Evolutionary conservation across 2,888 invertebrate genomes (phyloP).

Genomic region (Hirtodrosophila trivittata): DNA sequence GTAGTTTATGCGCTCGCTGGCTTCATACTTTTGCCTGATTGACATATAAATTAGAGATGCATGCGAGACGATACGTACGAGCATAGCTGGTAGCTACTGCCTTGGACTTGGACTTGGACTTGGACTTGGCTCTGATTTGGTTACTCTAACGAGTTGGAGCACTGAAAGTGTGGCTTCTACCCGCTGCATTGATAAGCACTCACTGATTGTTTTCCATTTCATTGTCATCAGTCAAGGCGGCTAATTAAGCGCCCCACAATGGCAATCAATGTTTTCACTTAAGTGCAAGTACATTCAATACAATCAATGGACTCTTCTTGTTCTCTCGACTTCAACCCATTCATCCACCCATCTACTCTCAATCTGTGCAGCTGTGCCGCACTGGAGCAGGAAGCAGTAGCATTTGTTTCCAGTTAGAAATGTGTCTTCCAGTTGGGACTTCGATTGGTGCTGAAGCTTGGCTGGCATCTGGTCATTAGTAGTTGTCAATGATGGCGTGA

Average conservation of each 20-base stretch:
- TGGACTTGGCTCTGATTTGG: slow-evolving; percentile 4
- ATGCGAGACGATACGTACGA: slow-evolving; percentile 71
- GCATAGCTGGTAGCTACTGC: slow-evolving; percentile 32
- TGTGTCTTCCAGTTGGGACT: slow-evolving; percentile 21
- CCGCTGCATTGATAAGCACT: slow-evolving; percentile 49
- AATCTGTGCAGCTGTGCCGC: slow-evolving; percentile 48
- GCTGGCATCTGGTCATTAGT: slow-evolving; percentile 68
- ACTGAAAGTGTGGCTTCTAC: slow-evolving; percentile 60
- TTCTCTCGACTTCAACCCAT: not conserved
- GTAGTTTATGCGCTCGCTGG: slow-evolving; percentile 70
- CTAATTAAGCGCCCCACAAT: slow-evolving; percentile 48
- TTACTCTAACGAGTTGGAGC: slow-evolving; percentile 69
- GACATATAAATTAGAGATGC: slow-evolving; percentile 77
- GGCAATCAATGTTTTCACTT: slow-evolving; percentile 71
- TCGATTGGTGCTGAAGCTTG: slow-evolving; percentile 23
- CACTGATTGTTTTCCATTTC: slow-evolving; percentile 70
- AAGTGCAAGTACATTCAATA: slow-evolving; percentile 74
- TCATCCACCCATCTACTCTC: not conserved
- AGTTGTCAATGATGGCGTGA: slow-evolving; percentile 68
- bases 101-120: slow-evolving; percentile 7
- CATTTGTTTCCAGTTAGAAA: slow-evolving; percentile 75
- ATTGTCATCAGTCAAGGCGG: slow-evolving; percentile 63
- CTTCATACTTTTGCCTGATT: slow-evolving; percentile 75
- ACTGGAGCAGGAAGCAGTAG: slow-evolving; percentile 31
- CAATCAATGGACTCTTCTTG: slow-evolving; percentile 13